Evolutionary conservation across 2,888 invertebrate species (phyloP).

Genomic region (Stomorhina lunata): DNA sequence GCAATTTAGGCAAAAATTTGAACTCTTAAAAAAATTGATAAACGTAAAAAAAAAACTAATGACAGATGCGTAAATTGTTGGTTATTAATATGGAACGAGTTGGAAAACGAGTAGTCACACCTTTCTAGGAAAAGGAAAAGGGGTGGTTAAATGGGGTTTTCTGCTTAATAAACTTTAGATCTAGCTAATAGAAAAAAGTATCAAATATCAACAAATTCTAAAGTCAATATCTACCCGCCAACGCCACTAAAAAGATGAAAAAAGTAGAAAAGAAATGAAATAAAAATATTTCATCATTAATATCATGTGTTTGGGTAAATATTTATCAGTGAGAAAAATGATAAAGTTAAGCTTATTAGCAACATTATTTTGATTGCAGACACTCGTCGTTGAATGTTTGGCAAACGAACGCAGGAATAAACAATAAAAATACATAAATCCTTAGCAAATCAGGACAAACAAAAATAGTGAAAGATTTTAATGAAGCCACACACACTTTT

Average conservation of each 20-base stretch:
- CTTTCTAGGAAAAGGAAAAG: constrained; percentile 30
- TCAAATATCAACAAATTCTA: constrained; percentile 37
- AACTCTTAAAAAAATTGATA: not conserved
- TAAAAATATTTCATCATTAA: constrained; percentile 25
- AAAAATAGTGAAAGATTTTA: constrained; percentile 45
- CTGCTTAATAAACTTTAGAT: not conserved
- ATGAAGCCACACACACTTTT: constrained; percentile 39
- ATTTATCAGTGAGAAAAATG: constrained; percentile 30
- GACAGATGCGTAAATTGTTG: constrained; percentile 57
- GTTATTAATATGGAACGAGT: constrained; percentile 23
- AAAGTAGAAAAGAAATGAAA: constrained; percentile 1
- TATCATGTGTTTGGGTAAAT: constrained; percentile 28
- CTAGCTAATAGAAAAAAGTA: constrained; percentile 20
- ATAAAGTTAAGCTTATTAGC: constrained; percentile 64
- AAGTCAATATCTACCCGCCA: not conserved
- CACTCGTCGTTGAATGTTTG: constrained; percentile 43
- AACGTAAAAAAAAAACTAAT: constrained; percentile 4
- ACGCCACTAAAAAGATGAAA: not conserved
- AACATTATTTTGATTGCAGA: constrained; percentile 59
- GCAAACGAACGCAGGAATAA: too few relatives aligned
- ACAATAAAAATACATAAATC: constrained; percentile 57
- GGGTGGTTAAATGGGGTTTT: constrained; percentile 34
- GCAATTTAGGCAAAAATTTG: not conserved
- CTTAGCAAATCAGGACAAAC: constrained; percentile 60
- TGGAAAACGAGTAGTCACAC: constrained; percentile 31